phyloP scores from a whole-genome alignment of 2,888 invertebrate species.

The Chloroclystis v-ata region DNA sequence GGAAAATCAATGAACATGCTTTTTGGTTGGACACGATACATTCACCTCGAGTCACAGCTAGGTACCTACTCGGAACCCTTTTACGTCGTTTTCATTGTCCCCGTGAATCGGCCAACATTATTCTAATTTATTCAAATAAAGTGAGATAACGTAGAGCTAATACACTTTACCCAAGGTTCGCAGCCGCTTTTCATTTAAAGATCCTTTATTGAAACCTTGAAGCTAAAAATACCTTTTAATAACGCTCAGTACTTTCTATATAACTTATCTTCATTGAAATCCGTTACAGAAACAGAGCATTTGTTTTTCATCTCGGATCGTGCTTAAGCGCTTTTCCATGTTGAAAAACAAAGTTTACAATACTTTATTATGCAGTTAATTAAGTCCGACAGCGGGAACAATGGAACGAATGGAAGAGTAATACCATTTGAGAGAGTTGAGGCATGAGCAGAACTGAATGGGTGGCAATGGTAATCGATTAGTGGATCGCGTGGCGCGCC shows the following conservation, averaged over 20 bases:
- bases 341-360: slow-evolving; percentile 7
- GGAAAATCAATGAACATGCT: slow-evolving; percentile 16
- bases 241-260: no score
- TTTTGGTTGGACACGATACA: slow-evolving; percentile 11
- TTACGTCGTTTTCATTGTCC: slow-evolving; percentile 6
- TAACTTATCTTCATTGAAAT: background rate
- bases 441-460: slow-evolving; percentile 28
- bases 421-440: slow-evolving; percentile 34
- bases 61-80: slow-evolving; percentile 6
- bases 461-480: slow-evolving; percentile 45
- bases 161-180: slow-evolving; percentile 6
- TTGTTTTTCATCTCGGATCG: background rate
- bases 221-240: no score
- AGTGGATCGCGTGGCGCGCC: slow-evolving; percentile 52
- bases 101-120: slow-evolving; percentile 7
- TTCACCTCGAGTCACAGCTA: slow-evolving; percentile 15
- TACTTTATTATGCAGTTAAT: slow-evolving; percentile 4
- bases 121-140: slow-evolving; percentile 17
- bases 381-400: slow-evolving; percentile 15
- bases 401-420: slow-evolving; percentile 27
- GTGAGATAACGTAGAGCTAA: slow-evolving; percentile 14
- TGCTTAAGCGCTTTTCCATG: background rate
- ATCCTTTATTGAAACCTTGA: background rate
- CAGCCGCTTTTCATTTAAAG: slow-evolving; percentile 8
- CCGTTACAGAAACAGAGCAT: background rate